These are phyloP conservation scores for Phyllostomus discolor DNA, from an alignment of 2,113 vertebrate genomes.

Conservation along the genomic window DNA sequence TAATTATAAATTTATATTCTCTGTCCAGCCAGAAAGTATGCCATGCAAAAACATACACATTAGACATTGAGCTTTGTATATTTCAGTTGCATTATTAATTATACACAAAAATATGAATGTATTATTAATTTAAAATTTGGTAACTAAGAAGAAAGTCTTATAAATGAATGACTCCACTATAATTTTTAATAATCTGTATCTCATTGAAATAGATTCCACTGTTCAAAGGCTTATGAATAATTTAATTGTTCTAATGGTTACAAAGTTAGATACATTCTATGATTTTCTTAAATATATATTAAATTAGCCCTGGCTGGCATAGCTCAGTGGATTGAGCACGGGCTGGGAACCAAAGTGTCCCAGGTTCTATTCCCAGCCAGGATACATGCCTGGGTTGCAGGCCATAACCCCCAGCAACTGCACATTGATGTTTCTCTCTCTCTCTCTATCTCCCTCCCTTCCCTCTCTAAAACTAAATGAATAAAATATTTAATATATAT, in stretches of 20 bases:
- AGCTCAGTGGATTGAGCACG: too few relatives aligned
- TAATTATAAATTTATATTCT: neutral
- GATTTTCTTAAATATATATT: conserved; percentile 39
- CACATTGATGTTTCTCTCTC: too few relatives aligned
- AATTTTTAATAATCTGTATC: conserved; percentile 58
- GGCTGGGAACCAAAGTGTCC: too few relatives aligned
- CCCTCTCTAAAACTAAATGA: too few relatives aligned
- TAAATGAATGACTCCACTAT: conserved; percentile 55
- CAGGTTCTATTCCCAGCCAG: too few relatives aligned
- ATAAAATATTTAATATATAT: too few relatives aligned
- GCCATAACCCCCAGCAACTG: too few relatives aligned
- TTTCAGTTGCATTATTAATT: conserved; percentile 58
- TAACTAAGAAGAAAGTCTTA: conserved; percentile 53
- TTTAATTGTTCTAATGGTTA: conserved; percentile 49
- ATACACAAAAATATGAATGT: conserved; percentile 54
- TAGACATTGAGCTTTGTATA: neutral
- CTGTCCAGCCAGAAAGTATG: neutral
- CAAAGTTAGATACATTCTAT: conserved; percentile 47
- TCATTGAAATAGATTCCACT: conserved; percentile 50
- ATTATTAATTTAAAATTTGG: conserved; percentile 65
- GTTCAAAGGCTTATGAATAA: conserved; percentile 58
- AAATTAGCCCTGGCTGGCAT: too few relatives aligned
- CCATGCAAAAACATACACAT: conserved; percentile 29
- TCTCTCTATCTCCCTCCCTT: too few relatives aligned
- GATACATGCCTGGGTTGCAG: too few relatives aligned